phyloP scores from a whole-genome alignment of 2,888 invertebrate species.

The Drosophila lutescens region DNA sequence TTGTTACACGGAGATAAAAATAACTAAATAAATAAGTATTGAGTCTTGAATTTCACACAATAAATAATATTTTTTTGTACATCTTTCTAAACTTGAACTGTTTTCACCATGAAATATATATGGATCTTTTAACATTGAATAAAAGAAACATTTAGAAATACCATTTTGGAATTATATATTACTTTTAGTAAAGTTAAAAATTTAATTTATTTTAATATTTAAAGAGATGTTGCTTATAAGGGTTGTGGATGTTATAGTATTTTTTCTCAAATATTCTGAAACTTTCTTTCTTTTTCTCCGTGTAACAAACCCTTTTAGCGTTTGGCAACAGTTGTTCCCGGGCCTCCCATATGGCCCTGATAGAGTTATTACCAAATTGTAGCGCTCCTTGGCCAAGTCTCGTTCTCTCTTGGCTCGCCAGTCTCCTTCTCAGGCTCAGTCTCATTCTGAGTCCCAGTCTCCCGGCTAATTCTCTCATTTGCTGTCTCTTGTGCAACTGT shows the following conservation, averaged over 20 bases:
- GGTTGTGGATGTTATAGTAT: no score
- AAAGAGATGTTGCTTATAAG: no score
- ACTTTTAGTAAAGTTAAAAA: no score
- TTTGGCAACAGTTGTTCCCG: constrained; percentile 60
- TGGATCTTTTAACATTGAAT: no score
- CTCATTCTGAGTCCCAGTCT: background rate
- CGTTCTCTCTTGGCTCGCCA: constrained; percentile 47
- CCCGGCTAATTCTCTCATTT: constrained; percentile 38
- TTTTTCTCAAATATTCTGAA: no score
- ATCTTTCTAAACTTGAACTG: no score
- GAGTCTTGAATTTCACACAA: background rate
- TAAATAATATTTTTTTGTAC: no score
- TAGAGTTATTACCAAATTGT: constrained; percentile 84
- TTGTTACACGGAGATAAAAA: constrained; percentile 39
- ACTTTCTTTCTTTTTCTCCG: background rate
- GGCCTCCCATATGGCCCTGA: constrained; percentile 84
- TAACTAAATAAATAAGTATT: no score
- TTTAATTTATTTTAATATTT: no score
- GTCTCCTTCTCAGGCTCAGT: background rate
- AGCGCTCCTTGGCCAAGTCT: constrained; percentile 44
- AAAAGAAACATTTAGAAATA: no score
- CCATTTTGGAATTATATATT: no score
- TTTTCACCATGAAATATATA: no score
- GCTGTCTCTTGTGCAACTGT: constrained; percentile 64
- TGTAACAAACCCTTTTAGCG: constrained; percentile 41